Conservation (phyloP, 2,797 vertebrate genomes). For the Dipus sagitta region DNA sequence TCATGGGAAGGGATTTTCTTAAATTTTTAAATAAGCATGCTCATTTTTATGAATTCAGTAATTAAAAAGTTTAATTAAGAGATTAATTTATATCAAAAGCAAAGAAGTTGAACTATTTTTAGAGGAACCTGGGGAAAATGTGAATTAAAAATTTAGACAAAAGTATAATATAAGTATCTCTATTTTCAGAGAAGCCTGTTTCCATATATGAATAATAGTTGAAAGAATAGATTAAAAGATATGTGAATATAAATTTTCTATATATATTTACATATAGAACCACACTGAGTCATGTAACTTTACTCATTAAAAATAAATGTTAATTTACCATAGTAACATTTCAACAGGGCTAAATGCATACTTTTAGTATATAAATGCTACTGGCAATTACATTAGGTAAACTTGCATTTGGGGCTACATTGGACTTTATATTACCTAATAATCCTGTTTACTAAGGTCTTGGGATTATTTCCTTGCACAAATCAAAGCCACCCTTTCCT, state of each 20-base stretch:
- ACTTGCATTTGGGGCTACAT: neutral
- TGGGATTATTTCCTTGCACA: constrained; percentile 11
- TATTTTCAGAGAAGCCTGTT: constrained; percentile 39
- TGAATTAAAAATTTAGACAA: neutral
- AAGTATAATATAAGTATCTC: neutral
- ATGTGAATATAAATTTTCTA: neutral
- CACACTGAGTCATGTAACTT: neutral
- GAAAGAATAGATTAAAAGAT: constrained; percentile 50
- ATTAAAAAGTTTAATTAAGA: neutral
- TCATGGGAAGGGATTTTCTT: neutral
- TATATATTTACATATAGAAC: neutral
- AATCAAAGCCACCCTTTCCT: constrained; percentile 13
- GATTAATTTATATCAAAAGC: neutral
- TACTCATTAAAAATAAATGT: constrained; percentile 18
- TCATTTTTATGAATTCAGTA: neutral
- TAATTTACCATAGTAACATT: neutral
- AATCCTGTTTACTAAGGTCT: neutral
- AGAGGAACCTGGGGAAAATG: neutral
- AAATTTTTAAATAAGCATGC: neutral
- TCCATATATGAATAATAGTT: constrained; percentile 13
- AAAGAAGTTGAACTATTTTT: neutral
- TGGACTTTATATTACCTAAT: constrained; percentile 12
- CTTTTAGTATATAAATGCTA: constrained; percentile 22
- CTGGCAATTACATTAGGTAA: neutral
- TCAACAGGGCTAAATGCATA: neutral